Base-by-base conservation (phyloP, 2,797 vertebrate species). In the Enteromius afrohamiltoni region DNA sequence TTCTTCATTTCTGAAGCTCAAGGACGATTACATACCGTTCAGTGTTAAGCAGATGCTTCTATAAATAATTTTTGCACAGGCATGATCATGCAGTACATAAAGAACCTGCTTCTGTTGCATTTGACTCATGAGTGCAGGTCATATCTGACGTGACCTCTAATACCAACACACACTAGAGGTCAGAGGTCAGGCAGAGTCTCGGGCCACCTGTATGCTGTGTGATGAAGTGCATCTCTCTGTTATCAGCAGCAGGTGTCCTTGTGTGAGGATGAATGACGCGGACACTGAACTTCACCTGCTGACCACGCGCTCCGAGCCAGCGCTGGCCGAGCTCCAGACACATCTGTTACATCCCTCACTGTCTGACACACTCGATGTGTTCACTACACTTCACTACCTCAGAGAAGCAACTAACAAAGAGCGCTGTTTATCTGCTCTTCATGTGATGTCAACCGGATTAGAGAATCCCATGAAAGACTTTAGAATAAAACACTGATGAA, bases 231-330 rank as follows among this genome's bases (percentile, higher is more conserved):
- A 53, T 49, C 58, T 78, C 49, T 14, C 26, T 21, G 71, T 67
- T 69, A 60, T 14, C 67, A 85, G 88, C 80, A 92, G 91, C 92
- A 93, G 90, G 89, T 91, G 93, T 88, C 93, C 93, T 94, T 94
- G 93, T 86, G 84, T 82, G 93, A 92, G 88, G 90, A 89, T 89
- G 81, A 45, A 29, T 93, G 92, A 95, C 71, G 89, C 77, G 5
- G 91, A 90, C 75, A 65, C 45, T 90, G 91, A 93, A 92, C 93
- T 94, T 94, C 89, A 93, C 90, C 92, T 91, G 88, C 31, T 79
- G 77, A 79, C 77, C 47, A 69, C 62, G n/a, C 13, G 29, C 71
- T 53, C 49, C 9, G 9, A 45, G 42, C 42, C n/a, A 55, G 37
- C 29, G n/a, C 64, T 79, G 77, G 64, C 69, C 87, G 87, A 88